These are phyloP conservation scores for Aspidapion aeneum DNA, from an alignment of 2,888 invertebrate genomes.

Conservation along the genomic window DNA sequence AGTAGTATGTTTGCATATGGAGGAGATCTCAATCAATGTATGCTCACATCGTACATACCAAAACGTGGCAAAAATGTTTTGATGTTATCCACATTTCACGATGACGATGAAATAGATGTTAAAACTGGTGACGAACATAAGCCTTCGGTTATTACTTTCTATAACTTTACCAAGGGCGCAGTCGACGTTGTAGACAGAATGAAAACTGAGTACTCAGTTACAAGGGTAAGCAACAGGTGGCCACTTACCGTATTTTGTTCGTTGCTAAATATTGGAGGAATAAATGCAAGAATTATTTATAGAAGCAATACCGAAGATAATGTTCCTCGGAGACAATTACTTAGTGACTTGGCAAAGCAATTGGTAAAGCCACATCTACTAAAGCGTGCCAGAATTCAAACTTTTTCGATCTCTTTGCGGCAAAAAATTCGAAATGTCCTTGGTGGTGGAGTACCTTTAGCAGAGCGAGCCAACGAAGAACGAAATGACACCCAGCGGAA, in stretches of 20 bases:
- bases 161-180: constrained; percentile 13
- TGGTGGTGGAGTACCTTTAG: constrained; percentile 3
- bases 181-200: constrained; percentile 16
- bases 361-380: too few species aligned
- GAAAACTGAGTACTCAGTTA: constrained; percentile 15
- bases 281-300: too few species aligned
- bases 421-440: constrained; percentile 7
- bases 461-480: constrained; percentile 5
- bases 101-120: constrained; percentile 15
- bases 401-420: constrained; percentile 2
- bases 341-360: constrained; percentile 6
- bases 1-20: constrained; percentile 28
- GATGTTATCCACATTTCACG: constrained; percentile 26
- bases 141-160: constrained; percentile 13
- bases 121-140: constrained; percentile 5
- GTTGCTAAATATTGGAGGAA: too few species aligned
- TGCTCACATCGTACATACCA: constrained; percentile 25
- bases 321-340: constrained; percentile 2
- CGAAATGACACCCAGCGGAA: not conserved
- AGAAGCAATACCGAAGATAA: too few species aligned
- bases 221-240: not conserved
- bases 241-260: constrained; percentile 1
- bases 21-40: constrained; percentile 19
- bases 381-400: constrained; percentile 5
- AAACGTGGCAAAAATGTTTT: constrained; percentile 27